These are phyloP conservation scores for Poeciliopsis infans DNA, from an alignment of 2,797 vertebrate species.

Conservation along the genomic window DNA sequence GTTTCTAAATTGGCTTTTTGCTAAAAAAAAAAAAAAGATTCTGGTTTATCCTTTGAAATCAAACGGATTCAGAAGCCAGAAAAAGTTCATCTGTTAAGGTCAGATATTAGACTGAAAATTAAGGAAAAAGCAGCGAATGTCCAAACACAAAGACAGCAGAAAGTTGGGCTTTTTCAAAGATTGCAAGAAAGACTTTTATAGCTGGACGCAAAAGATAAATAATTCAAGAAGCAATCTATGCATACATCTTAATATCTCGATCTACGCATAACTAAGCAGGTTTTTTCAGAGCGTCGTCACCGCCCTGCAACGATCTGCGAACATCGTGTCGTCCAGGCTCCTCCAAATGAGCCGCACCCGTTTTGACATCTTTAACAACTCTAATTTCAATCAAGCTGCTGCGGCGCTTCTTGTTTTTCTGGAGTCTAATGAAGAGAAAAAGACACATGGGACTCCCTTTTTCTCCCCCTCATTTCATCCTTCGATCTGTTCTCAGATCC, in stretches of 20 bases:
- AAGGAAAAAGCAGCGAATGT: background rate
- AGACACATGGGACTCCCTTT: conserved; percentile 76
- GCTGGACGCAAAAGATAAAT: background rate
- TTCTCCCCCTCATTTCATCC: conserved; percentile 53
- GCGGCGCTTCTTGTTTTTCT: conserved; percentile 71
- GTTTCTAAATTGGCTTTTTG: background rate
- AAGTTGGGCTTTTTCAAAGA: background rate
- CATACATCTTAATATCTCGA: background rate
- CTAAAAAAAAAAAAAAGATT: background rate
- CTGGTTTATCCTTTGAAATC: background rate
- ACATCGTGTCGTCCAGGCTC: conserved; percentile 35
- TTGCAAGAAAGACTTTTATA: background rate
- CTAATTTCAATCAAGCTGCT: conserved; percentile 73
- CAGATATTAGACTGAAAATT: background rate
- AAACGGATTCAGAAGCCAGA: background rate
- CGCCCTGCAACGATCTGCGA: conserved; percentile 9
- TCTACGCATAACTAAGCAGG: background rate
- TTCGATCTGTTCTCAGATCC: conserved; percentile 76
- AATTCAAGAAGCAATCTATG: background rate
- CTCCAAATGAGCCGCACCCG: conserved; percentile 51
- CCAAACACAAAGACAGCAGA: background rate
- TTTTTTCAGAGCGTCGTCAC: background rate
- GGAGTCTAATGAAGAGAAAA: conserved; percentile 81
- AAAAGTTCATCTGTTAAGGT: background rate
- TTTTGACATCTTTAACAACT: conserved; percentile 68